Evolutionary conservation across 2,113 vertebrate genomes (phyloP).

Genomic region (Paramormyrops kingsleyae): DNA sequence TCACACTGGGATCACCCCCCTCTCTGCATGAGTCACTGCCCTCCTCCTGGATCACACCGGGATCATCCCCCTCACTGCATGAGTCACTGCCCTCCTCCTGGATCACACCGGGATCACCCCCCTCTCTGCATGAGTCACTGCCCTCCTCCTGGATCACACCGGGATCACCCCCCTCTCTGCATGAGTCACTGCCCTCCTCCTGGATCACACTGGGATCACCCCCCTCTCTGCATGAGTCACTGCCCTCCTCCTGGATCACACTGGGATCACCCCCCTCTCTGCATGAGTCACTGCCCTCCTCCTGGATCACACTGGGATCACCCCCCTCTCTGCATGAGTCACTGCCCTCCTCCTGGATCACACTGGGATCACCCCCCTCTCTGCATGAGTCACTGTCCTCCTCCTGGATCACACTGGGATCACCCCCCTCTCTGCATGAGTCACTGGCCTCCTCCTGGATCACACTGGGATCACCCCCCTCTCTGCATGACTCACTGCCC

Average conservation of each 20-base stretch:
- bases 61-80: background rate
- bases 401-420: background rate
- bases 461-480: background rate
- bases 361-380: too few species aligned
- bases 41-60: background rate
- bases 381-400: background rate
- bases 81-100: too few species aligned
- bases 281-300: too few species aligned
- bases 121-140: background rate
- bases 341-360: too few species aligned
- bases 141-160: too few species aligned
- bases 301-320: too few species aligned
- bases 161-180: too few species aligned
- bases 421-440: background rate
- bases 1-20: too few species aligned
- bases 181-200: background rate
- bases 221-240: too few species aligned
- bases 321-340: background rate
- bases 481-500: too few species aligned
- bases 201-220: too few species aligned
- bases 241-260: background rate
- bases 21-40: background rate
- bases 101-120: too few species aligned
- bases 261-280: background rate
- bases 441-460: background rate